A percentile compares a stretch with the other conserved stretches of the same genome.
These are phyloP conservation scores for Solenodon paradoxus DNA, from an alignment of 2,113 vertebrate genomes.

Conservation along the genomic window DNA sequence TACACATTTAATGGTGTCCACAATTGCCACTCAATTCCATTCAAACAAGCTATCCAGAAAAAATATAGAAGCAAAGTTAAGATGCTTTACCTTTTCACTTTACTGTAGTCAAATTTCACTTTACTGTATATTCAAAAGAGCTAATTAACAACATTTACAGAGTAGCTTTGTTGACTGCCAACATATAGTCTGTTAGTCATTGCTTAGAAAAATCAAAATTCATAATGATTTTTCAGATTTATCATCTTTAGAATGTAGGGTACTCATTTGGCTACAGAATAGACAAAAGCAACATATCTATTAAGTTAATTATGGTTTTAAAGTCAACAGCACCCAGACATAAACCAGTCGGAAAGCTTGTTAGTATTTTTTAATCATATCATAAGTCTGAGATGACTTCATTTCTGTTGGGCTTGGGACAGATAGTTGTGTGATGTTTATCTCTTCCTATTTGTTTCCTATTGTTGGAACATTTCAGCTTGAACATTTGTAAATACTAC, in stretches of 20 bases:
- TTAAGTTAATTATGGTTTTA: constrained; percentile 4
- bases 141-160: not conserved
- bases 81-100: not conserved
- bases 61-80: not conserved
- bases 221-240: constrained; percentile 19
- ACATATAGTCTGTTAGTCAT: not conserved
- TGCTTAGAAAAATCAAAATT: not conserved
- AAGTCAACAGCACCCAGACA: not conserved
- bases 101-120: constrained; percentile 23
- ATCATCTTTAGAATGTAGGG: not conserved
- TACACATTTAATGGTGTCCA: not conserved
- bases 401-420: constrained; percentile 25
- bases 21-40: not conserved
- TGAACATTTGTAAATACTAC: constrained; percentile 40
- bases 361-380: not conserved
- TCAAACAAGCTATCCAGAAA: not conserved
- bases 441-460: constrained; percentile 76
- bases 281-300: constrained; percentile 63
- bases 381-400: not conserved
- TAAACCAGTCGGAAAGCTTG: constrained; percentile 13
- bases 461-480: constrained; percentile 70
- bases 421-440: constrained; percentile 65
- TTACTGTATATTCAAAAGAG: not conserved
- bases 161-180: constrained; percentile 10
- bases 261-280: constrained; percentile 51